phyloP scores from a whole-genome alignment of 2,113 vertebrate species.

The Cyprinus carpio region DNA sequence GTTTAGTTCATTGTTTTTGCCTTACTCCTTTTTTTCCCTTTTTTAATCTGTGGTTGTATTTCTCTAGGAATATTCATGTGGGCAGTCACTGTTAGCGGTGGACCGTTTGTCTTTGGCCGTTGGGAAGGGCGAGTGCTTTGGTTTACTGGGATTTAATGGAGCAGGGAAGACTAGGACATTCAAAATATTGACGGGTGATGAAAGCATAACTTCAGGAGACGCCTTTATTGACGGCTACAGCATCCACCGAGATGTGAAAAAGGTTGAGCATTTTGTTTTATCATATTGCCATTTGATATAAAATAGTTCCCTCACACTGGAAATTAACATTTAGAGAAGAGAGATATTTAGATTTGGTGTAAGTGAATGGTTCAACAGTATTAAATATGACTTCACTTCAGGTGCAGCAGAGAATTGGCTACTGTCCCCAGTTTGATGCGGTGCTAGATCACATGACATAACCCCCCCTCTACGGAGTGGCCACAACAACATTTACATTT shows the following conservation, averaged over 20 bases:
- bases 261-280: conserved; percentile 73
- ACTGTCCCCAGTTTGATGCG: conserved; percentile 97
- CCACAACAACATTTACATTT: no score
- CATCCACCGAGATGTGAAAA: conserved; percentile 87
- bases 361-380: neutral
- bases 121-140: conserved; percentile 93
- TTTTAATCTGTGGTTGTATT: neutral
- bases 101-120: conserved; percentile 89
- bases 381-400: conserved; percentile 49
- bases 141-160: conserved; percentile 94
- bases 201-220: conserved; percentile 85
- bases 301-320: neutral
- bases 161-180: conserved; percentile 97
- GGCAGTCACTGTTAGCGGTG: conserved; percentile 83
- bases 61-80: conserved; percentile 85
- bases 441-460: conserved; percentile 98
- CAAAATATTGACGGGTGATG: conserved; percentile 96
- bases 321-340: neutral
- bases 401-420: conserved; percentile 94
- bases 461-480: no score
- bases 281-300: neutral
- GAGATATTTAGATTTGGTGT: neutral
- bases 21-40: neutral
- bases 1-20: neutral
- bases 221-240: conserved; percentile 95